phyloP scores from a whole-genome alignment of 2,113 vertebrate species.

The Syngnathoides biaculeatus region DNA sequence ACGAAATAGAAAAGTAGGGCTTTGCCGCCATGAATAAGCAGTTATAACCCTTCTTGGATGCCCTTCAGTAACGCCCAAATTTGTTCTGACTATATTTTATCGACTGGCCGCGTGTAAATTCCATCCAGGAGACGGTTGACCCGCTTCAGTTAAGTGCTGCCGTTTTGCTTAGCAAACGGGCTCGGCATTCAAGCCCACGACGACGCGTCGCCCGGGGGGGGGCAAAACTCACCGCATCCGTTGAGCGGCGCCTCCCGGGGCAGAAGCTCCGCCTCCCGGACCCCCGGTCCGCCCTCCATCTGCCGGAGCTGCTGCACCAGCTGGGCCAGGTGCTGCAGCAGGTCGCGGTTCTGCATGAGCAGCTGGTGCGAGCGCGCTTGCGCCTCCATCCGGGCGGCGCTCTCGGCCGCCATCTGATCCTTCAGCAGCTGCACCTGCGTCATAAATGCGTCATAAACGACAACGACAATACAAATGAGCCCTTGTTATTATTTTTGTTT shows the following conservation, averaged over 20 bases:
- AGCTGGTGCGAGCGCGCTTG: slow-evolving; percentile 82
- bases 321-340: slow-evolving; percentile 80
- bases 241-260: slow-evolving; percentile 35
- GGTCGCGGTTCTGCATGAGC: slow-evolving; percentile 80
- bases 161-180: too few species aligned
- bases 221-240: slow-evolving; percentile 59
- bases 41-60: too few species aligned
- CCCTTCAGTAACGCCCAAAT: too few species aligned
- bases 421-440: slow-evolving; percentile 79
- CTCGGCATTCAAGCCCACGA: too few species aligned
- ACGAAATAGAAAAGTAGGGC: too few species aligned
- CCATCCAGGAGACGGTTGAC: too few species aligned
- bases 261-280: slow-evolving; percentile 1
- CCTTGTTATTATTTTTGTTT: too few species aligned
- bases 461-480: neutral
- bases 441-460: neutral
- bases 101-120: too few species aligned
- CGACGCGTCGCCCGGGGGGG: too few species aligned
- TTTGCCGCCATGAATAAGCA: too few species aligned
- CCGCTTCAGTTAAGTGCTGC: too few species aligned
- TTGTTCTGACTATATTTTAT: too few species aligned
- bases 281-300: slow-evolving; percentile 64
- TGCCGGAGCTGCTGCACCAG: slow-evolving; percentile 83
- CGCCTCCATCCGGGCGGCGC: slow-evolving; percentile 76
- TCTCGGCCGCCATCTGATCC: slow-evolving; percentile 79